A percentile compares a stretch with the other conserved stretches of the same genome.
phyloP scores from a whole-genome alignment of 2,113 vertebrate species.

The Mormyrus iriodes region DNA sequence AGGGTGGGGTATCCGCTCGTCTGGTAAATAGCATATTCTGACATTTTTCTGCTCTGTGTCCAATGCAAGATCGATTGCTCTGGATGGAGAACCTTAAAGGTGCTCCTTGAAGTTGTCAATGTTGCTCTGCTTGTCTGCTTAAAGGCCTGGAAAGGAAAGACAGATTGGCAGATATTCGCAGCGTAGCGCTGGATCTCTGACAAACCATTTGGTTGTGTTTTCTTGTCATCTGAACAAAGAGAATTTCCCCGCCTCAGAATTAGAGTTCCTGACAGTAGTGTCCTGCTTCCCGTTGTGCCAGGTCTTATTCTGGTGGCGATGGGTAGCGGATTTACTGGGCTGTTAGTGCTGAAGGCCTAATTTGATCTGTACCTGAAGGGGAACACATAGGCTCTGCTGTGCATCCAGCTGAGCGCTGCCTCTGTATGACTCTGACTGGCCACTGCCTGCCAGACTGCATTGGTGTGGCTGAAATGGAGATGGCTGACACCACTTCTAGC shows the following conservation, averaged over 20 bases:
- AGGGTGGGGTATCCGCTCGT: not conserved
- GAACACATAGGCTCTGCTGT: not conserved
- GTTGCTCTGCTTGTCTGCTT: not conserved
- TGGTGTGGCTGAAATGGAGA: not conserved
- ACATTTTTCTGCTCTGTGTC: not conserved
- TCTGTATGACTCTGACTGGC: not conserved
- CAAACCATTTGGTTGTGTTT: not conserved
- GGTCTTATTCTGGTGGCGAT: not conserved
- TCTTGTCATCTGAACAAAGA: not conserved
- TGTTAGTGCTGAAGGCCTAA: not conserved
- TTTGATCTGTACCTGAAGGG: constrained; percentile 1
- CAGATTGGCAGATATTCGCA: not conserved
- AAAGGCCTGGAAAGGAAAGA: not conserved
- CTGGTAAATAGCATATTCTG: not conserved
- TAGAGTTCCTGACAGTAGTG: not conserved
- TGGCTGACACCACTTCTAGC: not conserved
- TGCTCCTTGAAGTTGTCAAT: not conserved
- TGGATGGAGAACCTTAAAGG: not conserved
- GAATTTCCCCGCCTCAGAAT: not conserved
- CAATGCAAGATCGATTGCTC: not conserved
- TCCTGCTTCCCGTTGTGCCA: not conserved
- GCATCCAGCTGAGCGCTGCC: not conserved
- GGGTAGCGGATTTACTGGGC: not conserved
- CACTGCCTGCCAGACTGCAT: not conserved
- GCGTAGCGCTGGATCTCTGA: not conserved